Base-by-base conservation (phyloP, 2,113 vertebrate species). In the Cathartes aura region DNA sequence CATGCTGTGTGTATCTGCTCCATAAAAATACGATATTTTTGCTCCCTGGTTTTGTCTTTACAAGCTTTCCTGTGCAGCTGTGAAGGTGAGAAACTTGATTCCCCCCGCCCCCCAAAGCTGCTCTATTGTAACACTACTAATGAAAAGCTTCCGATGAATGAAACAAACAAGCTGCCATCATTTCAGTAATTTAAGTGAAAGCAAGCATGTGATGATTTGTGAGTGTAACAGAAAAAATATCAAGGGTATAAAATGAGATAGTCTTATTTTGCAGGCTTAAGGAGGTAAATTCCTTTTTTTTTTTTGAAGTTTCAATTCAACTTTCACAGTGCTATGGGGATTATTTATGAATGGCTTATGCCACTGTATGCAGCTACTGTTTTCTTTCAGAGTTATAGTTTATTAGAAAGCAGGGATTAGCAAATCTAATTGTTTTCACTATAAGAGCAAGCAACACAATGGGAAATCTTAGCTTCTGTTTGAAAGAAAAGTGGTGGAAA, bases 1-100 rank as follows among this genome's bases (percentile, higher is more conserved):
- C 14, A 7, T 2, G 15, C n/a, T n/a, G 13, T 9, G 7, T 7
- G 21, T 26, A 14, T 8, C 36, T 13, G 6, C 29, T 36, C 4
- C 20, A 2, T 15, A 42, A 36, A 87, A 83, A n/a, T 2, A 20
- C 15, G 17, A 0, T 3, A 6, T 6, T 53, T 70, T 45, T 23
- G 8, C 30, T 34, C 15, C 32, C 34, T 26, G 21, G 1, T 29
- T 47, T 5, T 21, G 55, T 38, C 36, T 70, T 74, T 6, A 23
- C 15, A 13, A 40, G 15, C 5, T 40, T 66, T 53, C 11, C 45
- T 6, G 4, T 36, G 38, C 24, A 17, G 32, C 76, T 9, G 20
- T 4, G 34, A 58, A 11, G 23, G n/a, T 4, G n/a, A 56, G 43
- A 43, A 82, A 10, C 15, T n/a, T 1, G 5, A 18, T 43, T 63